phyloP scores from a whole-genome alignment of 2,888 invertebrate genomes.

The Volucella zonaria region DNA sequence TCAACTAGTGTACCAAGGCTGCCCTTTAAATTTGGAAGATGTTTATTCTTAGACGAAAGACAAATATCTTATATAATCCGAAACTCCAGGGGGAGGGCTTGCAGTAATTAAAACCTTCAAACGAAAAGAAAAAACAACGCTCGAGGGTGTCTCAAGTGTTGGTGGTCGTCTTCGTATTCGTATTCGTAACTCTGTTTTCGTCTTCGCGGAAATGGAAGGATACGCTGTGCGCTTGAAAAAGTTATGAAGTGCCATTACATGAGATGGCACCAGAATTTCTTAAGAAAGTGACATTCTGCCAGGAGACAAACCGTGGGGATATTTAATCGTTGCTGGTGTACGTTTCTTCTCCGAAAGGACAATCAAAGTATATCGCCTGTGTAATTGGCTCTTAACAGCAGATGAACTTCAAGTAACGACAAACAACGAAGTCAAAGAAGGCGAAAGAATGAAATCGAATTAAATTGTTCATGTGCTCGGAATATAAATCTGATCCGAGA shows the following conservation, averaged over 20 bases:
- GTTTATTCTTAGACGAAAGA: slow-evolving; percentile 58
- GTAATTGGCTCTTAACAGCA: slow-evolving; percentile 31
- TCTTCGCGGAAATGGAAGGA: neutral
- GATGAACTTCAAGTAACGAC: slow-evolving; percentile 28
- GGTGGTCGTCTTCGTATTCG: slow-evolving; percentile 21
- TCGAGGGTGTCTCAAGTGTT: slow-evolving; percentile 69
- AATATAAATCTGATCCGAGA: too few species aligned
- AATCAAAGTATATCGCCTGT: slow-evolving; percentile 26
- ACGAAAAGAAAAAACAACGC: slow-evolving; percentile 19
- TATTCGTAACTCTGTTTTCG: slow-evolving; percentile 18
- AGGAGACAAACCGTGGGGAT: neutral
- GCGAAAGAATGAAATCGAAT: too few species aligned
- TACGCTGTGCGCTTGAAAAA: slow-evolving; percentile 24
- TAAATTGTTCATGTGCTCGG: too few species aligned
- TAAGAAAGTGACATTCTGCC: neutral
- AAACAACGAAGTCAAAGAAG: slow-evolving; percentile 5
- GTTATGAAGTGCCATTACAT: slow-evolving; percentile 32
- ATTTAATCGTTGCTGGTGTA: slow-evolving; percentile 12
- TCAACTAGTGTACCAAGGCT: slow-evolving; percentile 15
- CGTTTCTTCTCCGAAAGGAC: neutral
- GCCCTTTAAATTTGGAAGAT: slow-evolving; percentile 58
- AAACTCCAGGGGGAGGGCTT: slow-evolving; percentile 43
- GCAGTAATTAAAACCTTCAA: slow-evolving; percentile 70
- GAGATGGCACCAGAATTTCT: slow-evolving; percentile 18
- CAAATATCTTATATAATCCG: slow-evolving; percentile 64